A percentile compares a stretch with the other conserved stretches of the same genome.
Evolutionary conservation across 1,140 invertebrate species (phyloP).

Genomic region (Aphelinus certus): DNA sequence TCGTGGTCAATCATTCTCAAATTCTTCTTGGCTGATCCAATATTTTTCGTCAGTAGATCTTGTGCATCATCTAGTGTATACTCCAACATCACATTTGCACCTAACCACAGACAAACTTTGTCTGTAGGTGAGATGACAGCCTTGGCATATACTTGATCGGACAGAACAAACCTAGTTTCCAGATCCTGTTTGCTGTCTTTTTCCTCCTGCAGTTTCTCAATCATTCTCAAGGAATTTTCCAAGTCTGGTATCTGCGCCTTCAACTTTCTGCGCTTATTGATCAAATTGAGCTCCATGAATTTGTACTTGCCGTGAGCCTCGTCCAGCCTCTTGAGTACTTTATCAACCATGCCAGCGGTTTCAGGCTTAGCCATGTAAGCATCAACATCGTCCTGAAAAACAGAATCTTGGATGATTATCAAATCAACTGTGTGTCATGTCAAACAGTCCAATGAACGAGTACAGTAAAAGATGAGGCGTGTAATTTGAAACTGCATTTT

Average conservation of each 20-base stretch:
- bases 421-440: no score
- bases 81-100: conserved; percentile 98
- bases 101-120: conserved; percentile 96
- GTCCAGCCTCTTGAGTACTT: conserved; percentile 85
- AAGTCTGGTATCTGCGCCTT: conserved; percentile 93
- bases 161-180: conserved; percentile 92
- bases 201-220: conserved; percentile 86
- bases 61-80: conserved; percentile 94
- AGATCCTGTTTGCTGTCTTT: conserved; percentile 76
- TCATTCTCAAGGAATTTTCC: conserved; percentile 90
- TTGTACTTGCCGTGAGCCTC: conserved; percentile 96
- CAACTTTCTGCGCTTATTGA: conserved; percentile 83
- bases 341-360: conserved; percentile 82
- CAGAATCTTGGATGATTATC: no score
- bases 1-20: conserved; percentile 88
- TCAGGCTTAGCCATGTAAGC: conserved; percentile 87
- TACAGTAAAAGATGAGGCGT: neutral
- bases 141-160: conserved; percentile 95
- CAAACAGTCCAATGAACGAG: no score
- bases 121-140: conserved; percentile 89
- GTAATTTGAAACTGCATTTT: conserved; percentile 31
- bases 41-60: conserved; percentile 86
- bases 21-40: conserved; percentile 86
- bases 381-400: conserved; percentile 91
- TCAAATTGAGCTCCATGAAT: conserved; percentile 93